Evolutionary conservation across 2,888 invertebrate genomes (phyloP), one percentile per base, ranked within the genome.

Genomic region (Acrocyrtus sp.): DNA sequence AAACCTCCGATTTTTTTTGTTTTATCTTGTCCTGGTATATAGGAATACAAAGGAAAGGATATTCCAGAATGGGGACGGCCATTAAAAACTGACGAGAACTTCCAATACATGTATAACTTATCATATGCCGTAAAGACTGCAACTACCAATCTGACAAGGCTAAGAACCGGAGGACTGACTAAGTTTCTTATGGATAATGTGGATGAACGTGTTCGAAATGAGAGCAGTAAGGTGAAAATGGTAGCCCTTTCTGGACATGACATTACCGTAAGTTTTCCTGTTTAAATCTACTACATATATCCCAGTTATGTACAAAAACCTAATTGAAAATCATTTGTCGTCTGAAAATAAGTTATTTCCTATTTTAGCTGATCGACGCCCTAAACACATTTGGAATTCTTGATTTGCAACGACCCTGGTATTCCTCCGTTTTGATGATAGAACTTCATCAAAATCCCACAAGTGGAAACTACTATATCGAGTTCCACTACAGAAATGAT

Each of bases 81-180:
- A 1, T 51, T 77, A 3, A 45, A 61, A 27, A 51, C 43, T 0
- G 67, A 67, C 15, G 26, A 70, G 6, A 24, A 77, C 39, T 72
- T 77, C 17, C 63, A 74, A 21, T 72, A 72, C 41, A 41, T 77
- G n/a, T 77, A 74, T 57, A 77, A 77, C 22, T 45, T 77, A 0
- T 72, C 72, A 0, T 72, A 65, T 21, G 56, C 48, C 50, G 61
- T 66, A 10, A 67, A 73, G 54, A 72, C 78, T 3, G 58, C 45
- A n/a, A 76, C 69, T 10, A 29, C 54, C 1, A 68, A 73, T 0
- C 29, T 76, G 19, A 68, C 75, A 51, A 10, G 75, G 53, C 39
- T 76, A 2, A 34, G 73, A 61, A 50, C 54, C 8, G 78, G 76
- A 0, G 48, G 53, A n/a, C 26, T 78, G 21, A 2, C 74, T 1